Evolutionary conservation across 2,113 vertebrate species (phyloP), one percentile per base, ranked within the genome.

Genomic region (Murina feae): DNA sequence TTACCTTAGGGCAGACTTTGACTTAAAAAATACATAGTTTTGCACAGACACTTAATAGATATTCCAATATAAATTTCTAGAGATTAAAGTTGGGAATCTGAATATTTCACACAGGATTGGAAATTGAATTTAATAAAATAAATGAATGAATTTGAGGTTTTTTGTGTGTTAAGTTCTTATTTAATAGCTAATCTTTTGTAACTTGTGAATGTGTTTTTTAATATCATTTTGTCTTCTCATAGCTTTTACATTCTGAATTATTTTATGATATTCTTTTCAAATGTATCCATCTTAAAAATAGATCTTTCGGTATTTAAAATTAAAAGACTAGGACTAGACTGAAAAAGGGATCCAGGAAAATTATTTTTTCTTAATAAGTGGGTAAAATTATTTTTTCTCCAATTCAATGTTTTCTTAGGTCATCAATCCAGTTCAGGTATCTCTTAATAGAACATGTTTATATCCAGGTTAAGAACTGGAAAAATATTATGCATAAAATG

Each of bases 121-220:
- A 55, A 93, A 89, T 86, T 89, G 72, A 91, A 89, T 93, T 94
- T n/a, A 13, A 74, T 92, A 76, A 89, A 90, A 58, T 58, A 90
- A 93, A 90, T 58, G 1, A 86, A 66, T 91, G 39, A 55, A 10
- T 83, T 81, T 75, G 51, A 47, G n/a, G 20, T 69, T 86, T 63
- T 60, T 88, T 32, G 12, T 30, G 11, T 80, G 51, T 84, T 95
- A 84, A 74, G 5, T 78, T 91, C 23, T 91, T 91, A 37, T 76
- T 90, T 95, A 51, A 39, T 91, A 93, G 23, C 25, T 80, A 51
- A 72, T 79, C 63, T 80, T 92, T 87, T 95, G 6, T 25, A 66
- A 10, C 81, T 91, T 86, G 37, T 42, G 86, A 95, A 58, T 91
- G 1, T 32, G 16, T 68, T 71, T 84, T 60, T 92, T 49, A 4